These are phyloP conservation scores for Trissolcus brochymenae DNA, from an alignment of 2,888 invertebrate species.

Conservation along the genomic window DNA sequence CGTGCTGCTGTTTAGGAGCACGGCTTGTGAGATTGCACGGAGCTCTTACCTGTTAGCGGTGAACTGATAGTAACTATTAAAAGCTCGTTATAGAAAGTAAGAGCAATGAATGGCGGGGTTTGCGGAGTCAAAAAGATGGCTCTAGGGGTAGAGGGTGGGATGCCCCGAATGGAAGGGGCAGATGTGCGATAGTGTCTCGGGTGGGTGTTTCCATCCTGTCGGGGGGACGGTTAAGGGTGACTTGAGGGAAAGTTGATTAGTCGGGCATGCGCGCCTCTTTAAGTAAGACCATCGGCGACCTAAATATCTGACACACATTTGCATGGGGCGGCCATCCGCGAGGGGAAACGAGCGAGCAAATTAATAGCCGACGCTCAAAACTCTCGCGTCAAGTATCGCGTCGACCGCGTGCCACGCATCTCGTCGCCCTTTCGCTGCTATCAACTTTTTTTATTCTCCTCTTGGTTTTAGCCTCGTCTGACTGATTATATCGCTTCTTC, in stretches of 20 bases:
- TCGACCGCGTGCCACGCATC: constrained; percentile 69
- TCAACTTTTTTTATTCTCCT: not conserved
- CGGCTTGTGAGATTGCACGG: constrained; percentile 11
- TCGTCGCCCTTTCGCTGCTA: constrained; percentile 65
- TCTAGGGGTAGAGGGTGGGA: constrained; percentile 18
- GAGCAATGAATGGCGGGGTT: constrained; percentile 14
- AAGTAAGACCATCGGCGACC: constrained; percentile 69
- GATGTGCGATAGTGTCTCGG: constrained; percentile 37
- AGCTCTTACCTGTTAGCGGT: constrained; percentile 30
- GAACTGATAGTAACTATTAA: constrained; percentile 54
- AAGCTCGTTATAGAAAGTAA: constrained; percentile 50
- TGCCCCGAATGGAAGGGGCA: constrained; percentile 26
- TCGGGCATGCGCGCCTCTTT: constrained; percentile 67
- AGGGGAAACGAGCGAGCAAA: constrained; percentile 64
- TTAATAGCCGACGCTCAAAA: constrained; percentile 75
- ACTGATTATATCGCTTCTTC: constrained; percentile 44
- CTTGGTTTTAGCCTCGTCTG: constrained; percentile 28
- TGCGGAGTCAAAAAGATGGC: constrained; percentile 37
- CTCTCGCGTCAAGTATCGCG: constrained; percentile 73
- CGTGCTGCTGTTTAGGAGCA: constrained; percentile 22
- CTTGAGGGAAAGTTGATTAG: constrained; percentile 67
- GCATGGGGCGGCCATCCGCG: constrained; percentile 49
- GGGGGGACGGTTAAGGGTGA: constrained; percentile 56
- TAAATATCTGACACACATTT: constrained; percentile 60
- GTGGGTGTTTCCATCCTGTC: constrained; percentile 38